Conservation (phyloP, 2,113 vertebrate species). For the Miniopterus natalensis region DNA sequence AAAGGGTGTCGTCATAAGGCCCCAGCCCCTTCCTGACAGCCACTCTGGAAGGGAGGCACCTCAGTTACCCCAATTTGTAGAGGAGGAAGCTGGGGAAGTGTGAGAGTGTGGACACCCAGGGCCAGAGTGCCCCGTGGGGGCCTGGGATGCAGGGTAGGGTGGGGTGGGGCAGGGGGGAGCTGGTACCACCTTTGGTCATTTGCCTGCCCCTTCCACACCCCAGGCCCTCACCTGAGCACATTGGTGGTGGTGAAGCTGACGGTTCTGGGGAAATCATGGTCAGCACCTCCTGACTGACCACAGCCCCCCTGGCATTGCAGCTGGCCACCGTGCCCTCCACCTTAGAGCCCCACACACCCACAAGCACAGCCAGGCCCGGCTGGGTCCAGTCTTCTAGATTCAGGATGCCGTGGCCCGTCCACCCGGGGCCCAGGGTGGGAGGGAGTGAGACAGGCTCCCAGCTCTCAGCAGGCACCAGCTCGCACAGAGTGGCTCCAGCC, state of each 20-base stretch:
- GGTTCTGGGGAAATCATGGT: not conserved
- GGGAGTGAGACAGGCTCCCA: not conserved
- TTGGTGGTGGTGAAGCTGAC: fast-evolving
- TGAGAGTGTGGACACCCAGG: not conserved
- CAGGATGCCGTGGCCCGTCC: fast-evolving
- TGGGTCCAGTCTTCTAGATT: fast-evolving
- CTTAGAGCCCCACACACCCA: not conserved
- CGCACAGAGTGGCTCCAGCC: not conserved
- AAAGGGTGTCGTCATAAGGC: too few species aligned
- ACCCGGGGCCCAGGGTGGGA: not conserved
- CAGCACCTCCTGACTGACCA: fast-evolving
- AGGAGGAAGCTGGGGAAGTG: not conserved
- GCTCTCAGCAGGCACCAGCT: not conserved
- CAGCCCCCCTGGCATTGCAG: not conserved
- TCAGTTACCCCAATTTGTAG: not conserved
- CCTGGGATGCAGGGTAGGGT: fast-evolving
- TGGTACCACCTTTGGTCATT: too few species aligned
- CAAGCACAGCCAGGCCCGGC: not conserved
- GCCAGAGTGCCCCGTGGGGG: not conserved
- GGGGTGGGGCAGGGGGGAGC: not conserved
- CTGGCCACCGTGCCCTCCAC: not conserved
- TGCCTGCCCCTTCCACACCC: fast-evolving
- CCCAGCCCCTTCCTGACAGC: not conserved
- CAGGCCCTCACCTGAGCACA: fast-evolving
- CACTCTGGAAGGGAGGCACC: not conserved